Conservation (phyloP, 2,888 invertebrate genomes). For the Dryococelus australis region DNA sequence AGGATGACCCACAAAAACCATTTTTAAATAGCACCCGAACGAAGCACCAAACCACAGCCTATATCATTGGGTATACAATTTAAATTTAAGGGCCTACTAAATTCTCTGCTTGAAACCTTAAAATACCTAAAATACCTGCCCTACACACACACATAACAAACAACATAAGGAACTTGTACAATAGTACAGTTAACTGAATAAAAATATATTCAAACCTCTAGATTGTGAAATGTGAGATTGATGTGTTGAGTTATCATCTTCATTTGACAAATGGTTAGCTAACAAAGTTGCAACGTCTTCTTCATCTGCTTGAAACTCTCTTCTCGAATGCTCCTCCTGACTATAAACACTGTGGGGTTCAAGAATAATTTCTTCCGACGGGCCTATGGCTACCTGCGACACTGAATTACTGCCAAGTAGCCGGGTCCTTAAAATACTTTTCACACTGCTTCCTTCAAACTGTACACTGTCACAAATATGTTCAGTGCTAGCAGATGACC, state of each 20-base stretch:
- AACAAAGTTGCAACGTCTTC: constrained; percentile 51
- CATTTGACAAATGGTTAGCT: constrained; percentile 50
- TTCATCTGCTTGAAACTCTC: constrained; percentile 47
- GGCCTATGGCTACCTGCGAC: constrained; percentile 34
- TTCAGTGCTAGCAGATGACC: not conserved
- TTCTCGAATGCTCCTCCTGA: constrained; percentile 33
- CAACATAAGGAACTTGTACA: too few species aligned
- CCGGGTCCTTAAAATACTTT: constrained; percentile 38
- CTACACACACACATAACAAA: too few species aligned
- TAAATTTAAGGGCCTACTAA: too few species aligned
- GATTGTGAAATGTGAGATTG: constrained; percentile 11
- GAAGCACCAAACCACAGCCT: too few species aligned
- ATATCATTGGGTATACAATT: too few species aligned
- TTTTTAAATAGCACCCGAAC: too few species aligned
- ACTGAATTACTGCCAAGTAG: constrained; percentile 36
- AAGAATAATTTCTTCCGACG: constrained; percentile 29
- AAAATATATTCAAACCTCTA: constrained; percentile 30
- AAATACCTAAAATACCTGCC: too few species aligned
- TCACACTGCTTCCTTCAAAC: constrained; percentile 18
- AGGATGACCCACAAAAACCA: too few species aligned
- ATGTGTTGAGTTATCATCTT: constrained; percentile 37
- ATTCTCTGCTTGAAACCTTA: too few species aligned
- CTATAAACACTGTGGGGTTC: not conserved
- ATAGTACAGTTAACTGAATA: too few species aligned
- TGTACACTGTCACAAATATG: not conserved